Base-by-base conservation (phyloP, 2,888 invertebrate genomes). In the Eupsilia transversa region DNA sequence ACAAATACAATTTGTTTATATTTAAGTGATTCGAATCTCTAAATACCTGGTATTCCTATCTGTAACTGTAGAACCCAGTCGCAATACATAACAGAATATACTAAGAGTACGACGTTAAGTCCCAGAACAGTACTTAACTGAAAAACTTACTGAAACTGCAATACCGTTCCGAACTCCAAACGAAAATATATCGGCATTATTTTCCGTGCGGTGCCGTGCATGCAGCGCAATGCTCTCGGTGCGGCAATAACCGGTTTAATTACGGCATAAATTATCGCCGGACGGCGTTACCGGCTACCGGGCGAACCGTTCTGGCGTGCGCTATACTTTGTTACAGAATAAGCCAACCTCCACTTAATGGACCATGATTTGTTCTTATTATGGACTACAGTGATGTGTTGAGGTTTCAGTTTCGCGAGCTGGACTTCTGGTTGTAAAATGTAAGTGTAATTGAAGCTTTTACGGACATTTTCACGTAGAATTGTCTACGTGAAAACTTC, bases 191-290 rank as follows among this genome's bases (percentile, higher is more conserved):
- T 85, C 67, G 61, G 73, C 38, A 72, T 86, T 86, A 78, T 77
- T 86, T 80, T 46, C 77, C 64, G 59, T 67, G 67, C 66, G 63
- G 70, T 63, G 43, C 66, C 73, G 79, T 72, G 59, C 61, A 66
- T 77, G 66, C 78, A 54, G 77, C 82, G 84, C 66, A 59, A 71
- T 66, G 49, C 78, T 83, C 83, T 82, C 77, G 54, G 71, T 76
- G 64, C 76, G 75, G 83, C 86, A 84, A 86, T 88, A 89, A 86
- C 90, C 83, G 84, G 88, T 86, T 89, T 89, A 90, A 91, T 91
- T 91, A 87, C 86, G 74, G 83, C 84, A 86, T 86, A 87, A 87
- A 89, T 89, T 90, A 90, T 90, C 85, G 86, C 86, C 87, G 86
- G 74, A 60, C 82, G 71, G 85, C 59, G 54, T 74, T 74, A 73